Evolutionary conservation across 1,140 invertebrate genomes (phyloP).

Genomic region (Drosophila obscura): DNA sequence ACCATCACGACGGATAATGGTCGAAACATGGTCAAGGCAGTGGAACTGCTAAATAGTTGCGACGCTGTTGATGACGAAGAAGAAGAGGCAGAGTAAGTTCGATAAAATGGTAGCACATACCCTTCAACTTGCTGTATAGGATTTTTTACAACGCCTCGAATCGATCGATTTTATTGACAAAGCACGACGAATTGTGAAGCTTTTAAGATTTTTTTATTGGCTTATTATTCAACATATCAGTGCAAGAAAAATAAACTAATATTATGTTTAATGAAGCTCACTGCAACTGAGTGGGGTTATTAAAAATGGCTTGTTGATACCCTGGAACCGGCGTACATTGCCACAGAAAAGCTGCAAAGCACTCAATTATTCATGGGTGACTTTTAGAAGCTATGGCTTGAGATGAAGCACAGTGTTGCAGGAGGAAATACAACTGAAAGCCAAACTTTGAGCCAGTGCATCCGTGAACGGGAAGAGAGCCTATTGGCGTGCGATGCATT

Average conservation of each 20-base stretch:
- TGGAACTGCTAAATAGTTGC: too few relatives aligned
- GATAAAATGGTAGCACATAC: too few relatives aligned
- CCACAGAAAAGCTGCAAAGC: not conserved
- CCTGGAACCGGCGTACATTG: not conserved
- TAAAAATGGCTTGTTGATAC: too few relatives aligned
- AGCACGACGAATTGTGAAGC: not conserved
- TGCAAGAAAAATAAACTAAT: too few relatives aligned
- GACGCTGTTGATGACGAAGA: too few relatives aligned
- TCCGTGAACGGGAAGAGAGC: conserved; percentile 9
- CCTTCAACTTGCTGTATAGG: not conserved
- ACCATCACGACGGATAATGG: too few relatives aligned
- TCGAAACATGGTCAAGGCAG: too few relatives aligned
- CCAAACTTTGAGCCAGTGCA: conserved; percentile 22
- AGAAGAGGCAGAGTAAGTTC: too few relatives aligned
- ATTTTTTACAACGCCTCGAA: not conserved
- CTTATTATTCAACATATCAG: too few relatives aligned
- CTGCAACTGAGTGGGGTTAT: too few relatives aligned
- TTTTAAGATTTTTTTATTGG: not conserved
- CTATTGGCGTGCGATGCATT: not conserved
- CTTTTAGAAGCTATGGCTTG: not conserved
- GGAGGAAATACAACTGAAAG: conserved; percentile 7
- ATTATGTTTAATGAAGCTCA: too few relatives aligned
- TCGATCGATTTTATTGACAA: not conserved
- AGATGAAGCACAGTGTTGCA: not conserved
- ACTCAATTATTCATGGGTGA: not conserved